Evolutionary conservation across 2,797 vertebrate species (phyloP), one percentile per base, ranked within the genome.

Genomic region (Helarctos malayanus): DNA sequence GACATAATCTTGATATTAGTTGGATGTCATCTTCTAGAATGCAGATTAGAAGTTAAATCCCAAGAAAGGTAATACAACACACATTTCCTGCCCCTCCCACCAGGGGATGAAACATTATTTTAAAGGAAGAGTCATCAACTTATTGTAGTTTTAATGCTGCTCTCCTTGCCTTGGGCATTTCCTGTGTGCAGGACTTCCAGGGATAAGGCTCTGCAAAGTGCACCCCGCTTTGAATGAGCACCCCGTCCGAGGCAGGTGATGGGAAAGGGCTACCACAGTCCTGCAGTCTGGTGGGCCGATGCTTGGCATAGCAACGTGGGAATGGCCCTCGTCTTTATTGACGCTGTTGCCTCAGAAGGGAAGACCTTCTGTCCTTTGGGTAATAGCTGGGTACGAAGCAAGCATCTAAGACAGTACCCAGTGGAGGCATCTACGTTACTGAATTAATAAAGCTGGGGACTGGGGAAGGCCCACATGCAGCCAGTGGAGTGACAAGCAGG

Each of bases 31-130:
- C 69, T 83, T 88, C 29, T 85, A 61, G 61, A 89, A 91, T 89
- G 5, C 63, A 82, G 63, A 73, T 85, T 80, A 94, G 65, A 85
- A 92, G 79, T 91, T 89, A 52, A 76, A 63, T 69, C 38, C 11
- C 15, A 78, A 68, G 94, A 69, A 89, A 82, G 23, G 29, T 61
- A 87, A 32, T 69, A 49, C 83, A 7, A 49, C 76, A 29, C 54
- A 61, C 7, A 71, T 45, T 15, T 18, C 5, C 35, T 2, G 6
- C 7, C 3, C 7, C 49, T 2, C 3, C 5, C 29, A 32, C n/a
- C 21, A 61, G 80, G 61, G 80, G 61, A 57, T 32, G 54, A 73
- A 92, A 27, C 63, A 1, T 38, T 63, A n/a, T 63, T 89, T 80
- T 63, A 56, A 89, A 81, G 80, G 91, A 73, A 95, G 78, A 73